Percentiles rank a stretch among this genome's conserved stretches.
These are phyloP conservation scores for Plutomurus gul DNA, from an alignment of 1,140 invertebrate genomes.

Conservation along the genomic window DNA sequence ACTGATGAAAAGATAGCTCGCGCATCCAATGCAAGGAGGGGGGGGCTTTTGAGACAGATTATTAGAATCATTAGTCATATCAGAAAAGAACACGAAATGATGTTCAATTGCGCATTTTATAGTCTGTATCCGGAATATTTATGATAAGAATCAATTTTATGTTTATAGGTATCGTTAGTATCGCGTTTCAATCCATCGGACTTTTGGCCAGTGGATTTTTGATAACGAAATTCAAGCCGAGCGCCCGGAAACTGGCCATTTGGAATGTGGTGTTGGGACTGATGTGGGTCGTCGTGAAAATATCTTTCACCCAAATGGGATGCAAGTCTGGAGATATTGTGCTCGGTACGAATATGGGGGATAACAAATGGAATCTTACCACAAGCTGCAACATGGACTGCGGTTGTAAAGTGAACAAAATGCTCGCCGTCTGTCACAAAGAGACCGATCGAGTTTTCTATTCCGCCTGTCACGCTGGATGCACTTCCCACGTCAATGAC, in stretches of 20 bases:
- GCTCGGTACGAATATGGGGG: not conserved
- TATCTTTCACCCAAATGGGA: slow-evolving; percentile 49
- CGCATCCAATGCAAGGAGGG: no score
- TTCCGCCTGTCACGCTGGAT: slow-evolving; percentile 56
- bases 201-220: slow-evolving; percentile 70
- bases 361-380: slow-evolving; percentile 6
- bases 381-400: slow-evolving; percentile 45
- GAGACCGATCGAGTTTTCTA: slow-evolving; percentile 52
- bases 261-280: slow-evolving; percentile 75
- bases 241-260: slow-evolving; percentile 69
- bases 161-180: slow-evolving; percentile 61
- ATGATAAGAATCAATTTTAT: not conserved
- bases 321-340: slow-evolving; percentile 40
- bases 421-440: slow-evolving; percentile 54
- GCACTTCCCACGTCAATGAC: slow-evolving; percentile 39
- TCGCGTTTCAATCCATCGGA: slow-evolving; percentile 73
- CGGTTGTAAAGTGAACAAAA: slow-evolving; percentile 46
- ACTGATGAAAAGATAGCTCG: no score
- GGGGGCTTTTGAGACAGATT: no score
- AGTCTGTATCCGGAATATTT: no score
- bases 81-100: no score
- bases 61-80: no score
- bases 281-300: slow-evolving; percentile 55
- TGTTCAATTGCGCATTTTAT: no score
- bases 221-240: slow-evolving; percentile 72